Base-by-base conservation (phyloP, 2,113 vertebrate species). In the Pithys albifrons region DNA sequence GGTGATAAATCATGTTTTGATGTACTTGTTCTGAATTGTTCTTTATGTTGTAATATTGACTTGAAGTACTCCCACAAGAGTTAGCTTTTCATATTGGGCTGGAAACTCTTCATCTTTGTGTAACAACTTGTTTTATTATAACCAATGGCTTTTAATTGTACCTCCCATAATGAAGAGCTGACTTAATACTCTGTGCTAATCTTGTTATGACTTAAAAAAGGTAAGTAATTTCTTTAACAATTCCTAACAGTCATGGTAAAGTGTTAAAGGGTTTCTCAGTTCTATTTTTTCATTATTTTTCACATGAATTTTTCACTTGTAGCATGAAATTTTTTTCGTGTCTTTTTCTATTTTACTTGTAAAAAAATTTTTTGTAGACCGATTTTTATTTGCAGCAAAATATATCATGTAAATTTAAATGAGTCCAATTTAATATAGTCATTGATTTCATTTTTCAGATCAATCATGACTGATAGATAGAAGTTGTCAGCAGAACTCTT, bases 121-220 rank as follows among this genome's bases (percentile, higher is more conserved):
- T 97, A 97, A 97, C 91, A 92, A 24, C 96, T 97, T 96, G 93
- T 97, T 96, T 97, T 98, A 97, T 92, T 98, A 97, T 97, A 97
- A 98, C 92, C 95, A 88, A 87, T 95, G 97, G 97, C 94, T 98
- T 98, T 97, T 97, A 97, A 97, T 98, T 98, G 95, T 97, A 98
- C 97, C 91, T 98, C 96, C 96, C 98, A 98, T 98, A 98, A 98
- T 98, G 98, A 98, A 98, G 98, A 98, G 96, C 97, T 98, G 98
- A 98, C 97, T 98, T 98, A 97, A 98, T 97, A 98, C 96, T 97
- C 94, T 98, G 96, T 98, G 97, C 96, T 98, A 97, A 97, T 98
- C 97, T 98, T 98, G 91, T 98, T 98, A 98, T 98, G 97, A 97
- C 96, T 96, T 97, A 91, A 51, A 95, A 96, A 98, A 98, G 98